These are phyloP conservation scores for Zeuzera pyrina DNA, from an alignment of 2,888 invertebrate genomes.

Conservation along the genomic window DNA sequence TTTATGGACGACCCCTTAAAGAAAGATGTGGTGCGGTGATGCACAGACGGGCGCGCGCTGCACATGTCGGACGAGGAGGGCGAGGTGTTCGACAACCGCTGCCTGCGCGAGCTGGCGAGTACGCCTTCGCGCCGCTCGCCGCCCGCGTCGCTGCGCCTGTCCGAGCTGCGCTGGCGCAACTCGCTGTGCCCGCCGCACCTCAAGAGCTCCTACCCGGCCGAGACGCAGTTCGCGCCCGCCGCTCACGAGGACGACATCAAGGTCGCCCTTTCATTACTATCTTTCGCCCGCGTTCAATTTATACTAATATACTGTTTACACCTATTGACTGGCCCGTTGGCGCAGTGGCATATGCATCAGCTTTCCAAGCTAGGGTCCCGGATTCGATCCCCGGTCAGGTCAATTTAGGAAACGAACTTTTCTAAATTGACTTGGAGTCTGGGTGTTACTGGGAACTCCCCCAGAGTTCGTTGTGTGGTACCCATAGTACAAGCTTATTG, in stretches of 20 bases:
- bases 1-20: too few species aligned
- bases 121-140: conserved; percentile 51
- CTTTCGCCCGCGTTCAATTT: too few species aligned
- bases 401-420: too few species aligned
- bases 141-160: conserved; percentile 44
- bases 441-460: too few species aligned
- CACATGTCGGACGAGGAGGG: conserved; percentile 90
- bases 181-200: conserved; percentile 88
- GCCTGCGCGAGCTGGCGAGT: conserved; percentile 78
- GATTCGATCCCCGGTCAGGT: too few species aligned
- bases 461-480: too few species aligned
- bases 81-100: conserved; percentile 87
- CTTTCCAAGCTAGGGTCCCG: too few species aligned
- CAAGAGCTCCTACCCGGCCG: conserved; percentile 88
- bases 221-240: conserved; percentile 77
- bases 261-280: conserved; percentile 31
- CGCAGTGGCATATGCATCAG: too few species aligned
- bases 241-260: conserved; percentile 65
- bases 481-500: too few species aligned
- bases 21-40: neutral
- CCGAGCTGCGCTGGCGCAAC: conserved; percentile 84
- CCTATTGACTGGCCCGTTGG: too few species aligned
- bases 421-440: too few species aligned
- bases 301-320: too few species aligned
- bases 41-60: conserved; percentile 58